Evolutionary conservation across 2,113 vertebrate species (phyloP), one percentile per base, ranked within the genome.

Genomic region (Tenrec ecaudatus): DNA sequence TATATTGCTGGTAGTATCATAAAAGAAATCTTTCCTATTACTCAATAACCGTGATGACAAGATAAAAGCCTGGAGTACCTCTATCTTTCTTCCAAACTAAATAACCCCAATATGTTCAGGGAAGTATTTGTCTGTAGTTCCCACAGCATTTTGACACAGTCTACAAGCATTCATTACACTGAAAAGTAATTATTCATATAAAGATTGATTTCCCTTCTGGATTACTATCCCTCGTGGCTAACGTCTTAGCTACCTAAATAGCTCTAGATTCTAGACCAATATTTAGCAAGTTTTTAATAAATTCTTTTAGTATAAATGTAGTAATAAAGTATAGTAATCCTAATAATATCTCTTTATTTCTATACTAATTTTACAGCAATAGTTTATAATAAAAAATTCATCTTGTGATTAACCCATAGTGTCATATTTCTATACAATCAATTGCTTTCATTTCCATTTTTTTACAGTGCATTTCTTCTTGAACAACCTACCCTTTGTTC

Each of bases 291-390:
- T 71, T 75, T 79, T 82, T 33, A 91, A 73, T 9, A 85, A 93
- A 82, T 83, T 33, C 5, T 64, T 38, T 33, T 73, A 84, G 43
- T 89, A n/a, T 89, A 4, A 86, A 22, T 79, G 2, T 29, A 62
- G 40, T 40, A 40, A 40, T 40, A 40, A 40, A 40, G 40, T 71
- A 36, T 69, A 89, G 47, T 38, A 93, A 83, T 57, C 10, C 16
- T 53, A 88, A 83, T 36, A 71, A 88, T 62, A 22, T 4, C 17
- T 82, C 29, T 7, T 73, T 91, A 88, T 5, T 79, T 75, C 16
- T 58, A 36, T 25, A 93, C 7, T 90, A 73, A 92, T 79, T 93
- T 33, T 82, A 40, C 78, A 91, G 76, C 38, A 88, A 82, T 33
- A 85, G 12, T 75, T 23, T 73, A 57, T 71, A 20, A 36, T 53